Evolutionary conservation across 2,888 invertebrate species (phyloP).

Genomic region (Campoletis raptor): DNA sequence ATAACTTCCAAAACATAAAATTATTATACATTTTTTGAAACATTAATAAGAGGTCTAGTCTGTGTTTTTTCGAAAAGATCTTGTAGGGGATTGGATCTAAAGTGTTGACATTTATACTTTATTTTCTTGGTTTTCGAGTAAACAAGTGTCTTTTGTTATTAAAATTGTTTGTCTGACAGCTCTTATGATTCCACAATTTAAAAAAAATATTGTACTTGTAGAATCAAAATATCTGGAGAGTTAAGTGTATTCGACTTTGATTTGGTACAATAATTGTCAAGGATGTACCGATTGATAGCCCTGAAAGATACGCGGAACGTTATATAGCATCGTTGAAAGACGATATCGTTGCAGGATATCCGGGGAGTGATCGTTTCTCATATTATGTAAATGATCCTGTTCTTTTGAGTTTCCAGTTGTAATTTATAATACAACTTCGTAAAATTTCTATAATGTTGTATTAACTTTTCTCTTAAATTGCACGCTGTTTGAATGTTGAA

Average conservation of each 20-base stretch:
- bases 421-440: slow-evolving; percentile 15
- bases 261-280: neutral
- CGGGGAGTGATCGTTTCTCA: slow-evolving; percentile 38
- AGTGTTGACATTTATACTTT: neutral
- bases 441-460: slow-evolving; percentile 10
- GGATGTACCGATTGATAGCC: slow-evolving; percentile 45
- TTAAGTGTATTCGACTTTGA: neutral
- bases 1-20: neutral
- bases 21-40: no score
- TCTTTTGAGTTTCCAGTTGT: neutral
- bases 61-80: neutral
- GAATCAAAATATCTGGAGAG: slow-evolving; percentile 50
- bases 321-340: slow-evolving; percentile 8
- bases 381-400: slow-evolving; percentile 36
- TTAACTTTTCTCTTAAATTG: slow-evolving; percentile 23
- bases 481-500: neutral
- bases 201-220: neutral
- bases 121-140: neutral
- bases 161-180: neutral
- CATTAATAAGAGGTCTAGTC: no score
- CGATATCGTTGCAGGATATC: slow-evolving; percentile 53
- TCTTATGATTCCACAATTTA: no score
- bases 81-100: neutral
- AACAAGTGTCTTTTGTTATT: no score
- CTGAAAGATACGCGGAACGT: slow-evolving; percentile 18